Conservation (phyloP, 2,888 invertebrate species). For the Cephus nigrinus region DNA sequence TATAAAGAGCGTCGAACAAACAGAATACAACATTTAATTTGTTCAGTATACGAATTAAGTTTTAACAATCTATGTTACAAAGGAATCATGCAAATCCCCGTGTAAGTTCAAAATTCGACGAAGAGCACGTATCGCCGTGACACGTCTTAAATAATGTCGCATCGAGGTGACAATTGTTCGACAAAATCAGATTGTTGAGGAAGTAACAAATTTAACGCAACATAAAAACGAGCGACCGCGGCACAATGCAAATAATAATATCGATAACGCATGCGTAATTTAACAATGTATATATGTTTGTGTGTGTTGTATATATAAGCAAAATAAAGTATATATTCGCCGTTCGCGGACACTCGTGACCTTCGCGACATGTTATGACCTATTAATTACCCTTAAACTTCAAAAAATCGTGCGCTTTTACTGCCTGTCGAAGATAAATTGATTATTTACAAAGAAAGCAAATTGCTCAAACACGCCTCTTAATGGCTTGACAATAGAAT, state of each 20-base stretch:
- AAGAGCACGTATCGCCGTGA: not conserved
- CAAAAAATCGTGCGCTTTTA: slow-evolving; percentile 34
- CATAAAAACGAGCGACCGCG: not conserved
- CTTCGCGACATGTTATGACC: slow-evolving; percentile 15
- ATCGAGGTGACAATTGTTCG: not conserved
- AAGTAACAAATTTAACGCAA: not conserved
- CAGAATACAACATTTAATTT: not conserved
- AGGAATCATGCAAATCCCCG: not conserved
- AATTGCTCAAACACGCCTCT: not conserved
- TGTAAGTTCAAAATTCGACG: not conserved
- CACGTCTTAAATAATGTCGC: not conserved
- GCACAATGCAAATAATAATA: not conserved
- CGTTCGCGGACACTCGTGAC: slow-evolving; percentile 29
- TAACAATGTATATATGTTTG: slow-evolving; percentile 19
- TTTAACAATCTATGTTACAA: slow-evolving; percentile 1
- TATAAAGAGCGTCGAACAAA: not conserved
- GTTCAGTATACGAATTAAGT: not conserved
- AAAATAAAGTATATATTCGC: slow-evolving; percentile 30
- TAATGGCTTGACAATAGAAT: not conserved
- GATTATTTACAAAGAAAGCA: not conserved
- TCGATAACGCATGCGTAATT: slow-evolving; percentile 9
- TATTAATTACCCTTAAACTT: slow-evolving; percentile 28
- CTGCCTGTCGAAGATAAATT: not conserved
- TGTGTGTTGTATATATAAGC: not conserved
- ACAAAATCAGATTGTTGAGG: not conserved